A percentile compares a stretch with the other conserved stretches of the same genome.
phyloP scores from a whole-genome alignment of 35 echinoderm and acorn worm genomes.

The Stichopus chloronotus region DNA sequence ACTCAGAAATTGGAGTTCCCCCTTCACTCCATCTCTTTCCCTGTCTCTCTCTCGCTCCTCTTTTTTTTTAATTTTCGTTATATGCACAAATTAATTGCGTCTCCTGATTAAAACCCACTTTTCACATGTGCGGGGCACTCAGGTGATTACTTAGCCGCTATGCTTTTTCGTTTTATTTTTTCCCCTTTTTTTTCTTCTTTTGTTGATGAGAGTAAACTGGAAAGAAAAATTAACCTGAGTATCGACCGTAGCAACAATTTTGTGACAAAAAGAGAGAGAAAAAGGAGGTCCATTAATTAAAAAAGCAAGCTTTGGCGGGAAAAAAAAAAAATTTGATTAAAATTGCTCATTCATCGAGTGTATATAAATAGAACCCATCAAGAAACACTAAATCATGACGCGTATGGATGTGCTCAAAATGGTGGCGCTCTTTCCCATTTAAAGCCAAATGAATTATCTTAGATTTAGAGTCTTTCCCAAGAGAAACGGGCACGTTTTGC shows the following conservation, averaged over 20 bases:
- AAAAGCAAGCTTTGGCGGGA: conserved; percentile 42
- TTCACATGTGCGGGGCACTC: background rate
- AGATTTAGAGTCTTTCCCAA: background rate
- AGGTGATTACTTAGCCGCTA: conserved; percentile 43
- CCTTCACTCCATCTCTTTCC: background rate
- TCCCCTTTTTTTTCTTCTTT: no score
- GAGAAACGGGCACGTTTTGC: background rate
- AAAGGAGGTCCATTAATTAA: conserved; percentile 46
- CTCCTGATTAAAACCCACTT: conserved; percentile 48
- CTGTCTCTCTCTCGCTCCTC: background rate
- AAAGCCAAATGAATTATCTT: background rate
- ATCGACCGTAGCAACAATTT: conserved; percentile 1
- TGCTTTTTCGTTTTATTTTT: background rate
- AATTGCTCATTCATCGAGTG: conserved; percentile 27
- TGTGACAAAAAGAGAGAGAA: background rate
- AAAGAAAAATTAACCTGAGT: background rate
- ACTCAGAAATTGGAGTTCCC: conserved; percentile 26
- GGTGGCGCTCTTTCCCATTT: conserved; percentile 30
- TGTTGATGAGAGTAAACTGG: background rate
- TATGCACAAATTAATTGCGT: conserved; percentile 49
- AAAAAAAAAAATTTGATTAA: conserved; percentile 36
- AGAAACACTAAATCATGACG: conserved; percentile 20
- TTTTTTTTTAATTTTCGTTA: conserved; percentile 48
- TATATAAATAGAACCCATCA: conserved; percentile 13
- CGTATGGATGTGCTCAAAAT: background rate